Percentiles rank a stretch among this genome's conserved stretches.
Conservation (phyloP, 2,797 vertebrate genomes). For the Dromococcyx pavoninus region DNA sequence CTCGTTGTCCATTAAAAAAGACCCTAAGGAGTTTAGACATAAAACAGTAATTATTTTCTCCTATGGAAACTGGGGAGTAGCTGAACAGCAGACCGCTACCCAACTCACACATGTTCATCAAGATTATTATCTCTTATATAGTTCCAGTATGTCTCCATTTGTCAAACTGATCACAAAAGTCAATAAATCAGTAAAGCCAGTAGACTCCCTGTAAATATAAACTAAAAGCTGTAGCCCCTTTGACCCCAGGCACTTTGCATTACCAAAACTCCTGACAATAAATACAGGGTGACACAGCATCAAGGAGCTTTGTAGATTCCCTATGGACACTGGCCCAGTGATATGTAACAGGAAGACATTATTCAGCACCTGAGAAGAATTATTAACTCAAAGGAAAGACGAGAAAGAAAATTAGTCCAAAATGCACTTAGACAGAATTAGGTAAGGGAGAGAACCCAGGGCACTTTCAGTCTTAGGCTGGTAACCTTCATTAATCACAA, state of each 20-base stretch:
- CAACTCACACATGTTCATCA: neutral
- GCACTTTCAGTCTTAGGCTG: conserved; percentile 10
- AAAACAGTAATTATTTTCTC: conserved; percentile 42
- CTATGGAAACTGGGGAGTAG: neutral
- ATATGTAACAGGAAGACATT: neutral
- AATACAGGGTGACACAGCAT: neutral
- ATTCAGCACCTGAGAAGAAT: neutral
- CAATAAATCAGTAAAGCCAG: conserved; percentile 31
- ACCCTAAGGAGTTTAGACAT: neutral
- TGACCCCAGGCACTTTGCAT: neutral
- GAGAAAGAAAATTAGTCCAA: neutral
- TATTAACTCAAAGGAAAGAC: conserved; percentile 12
- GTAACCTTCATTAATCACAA: conserved; percentile 42
- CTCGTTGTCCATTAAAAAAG: conserved; percentile 26
- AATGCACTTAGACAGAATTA: conserved; percentile 30
- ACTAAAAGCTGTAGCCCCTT: neutral
- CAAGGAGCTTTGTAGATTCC: neutral
- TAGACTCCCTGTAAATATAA: conserved; percentile 7
- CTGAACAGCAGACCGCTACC: neutral
- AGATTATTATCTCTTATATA: neutral
- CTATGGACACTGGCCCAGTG: neutral
- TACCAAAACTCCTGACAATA: conserved; percentile 17
- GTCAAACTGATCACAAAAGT: conserved; percentile 3
- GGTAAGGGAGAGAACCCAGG: conserved; percentile 6
- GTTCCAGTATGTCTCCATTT: conserved; percentile 10